Percentiles rank a stretch among this genome's conserved stretches.
These are phyloP conservation scores for Thermophis baileyi DNA, from an alignment of 2,113 vertebrate genomes.

Conservation along the genomic window DNA sequence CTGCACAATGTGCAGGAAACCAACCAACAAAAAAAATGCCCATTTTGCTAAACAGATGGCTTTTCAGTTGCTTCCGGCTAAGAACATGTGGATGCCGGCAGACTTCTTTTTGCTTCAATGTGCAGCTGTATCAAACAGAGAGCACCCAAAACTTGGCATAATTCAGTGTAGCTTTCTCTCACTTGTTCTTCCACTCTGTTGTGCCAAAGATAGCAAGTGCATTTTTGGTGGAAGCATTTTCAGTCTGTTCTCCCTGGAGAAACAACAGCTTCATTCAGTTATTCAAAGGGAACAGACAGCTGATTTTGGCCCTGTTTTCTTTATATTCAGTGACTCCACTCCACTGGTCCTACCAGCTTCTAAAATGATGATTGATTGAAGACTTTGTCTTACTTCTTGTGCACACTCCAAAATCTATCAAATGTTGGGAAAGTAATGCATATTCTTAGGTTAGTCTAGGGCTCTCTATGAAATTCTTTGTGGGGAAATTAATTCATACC, in stretches of 20 bases:
- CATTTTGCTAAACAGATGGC: conserved; percentile 14
- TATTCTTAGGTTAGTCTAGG: neutral
- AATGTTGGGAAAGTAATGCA: neutral
- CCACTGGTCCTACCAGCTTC: conserved; percentile 2
- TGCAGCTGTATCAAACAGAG: conserved; percentile 22
- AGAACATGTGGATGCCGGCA: conserved; percentile 20
- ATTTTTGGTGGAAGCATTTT: conserved; percentile 17
- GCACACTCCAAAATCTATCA: neutral
- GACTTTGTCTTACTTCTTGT: neutral
- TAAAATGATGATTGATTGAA: neutral
- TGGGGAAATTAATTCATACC: neutral
- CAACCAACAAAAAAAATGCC: neutral
- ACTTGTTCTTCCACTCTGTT: neutral
- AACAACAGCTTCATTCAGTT: neutral
- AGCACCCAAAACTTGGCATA: conserved; percentile 30
- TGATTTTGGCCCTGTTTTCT: neutral
- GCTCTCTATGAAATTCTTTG: neutral
- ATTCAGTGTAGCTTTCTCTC: conserved; percentile 26
- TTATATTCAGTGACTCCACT: neutral
- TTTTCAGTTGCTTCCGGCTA: conserved; percentile 35
- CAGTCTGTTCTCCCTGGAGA: neutral
- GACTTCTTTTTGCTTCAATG: conserved; percentile 40
- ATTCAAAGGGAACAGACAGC: neutral
- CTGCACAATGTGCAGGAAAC: neutral
- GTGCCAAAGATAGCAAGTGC: neutral